These are phyloP conservation scores for Sisor rabdophorus DNA, from an alignment of 2,113 vertebrate species.

Conservation along the genomic window DNA sequence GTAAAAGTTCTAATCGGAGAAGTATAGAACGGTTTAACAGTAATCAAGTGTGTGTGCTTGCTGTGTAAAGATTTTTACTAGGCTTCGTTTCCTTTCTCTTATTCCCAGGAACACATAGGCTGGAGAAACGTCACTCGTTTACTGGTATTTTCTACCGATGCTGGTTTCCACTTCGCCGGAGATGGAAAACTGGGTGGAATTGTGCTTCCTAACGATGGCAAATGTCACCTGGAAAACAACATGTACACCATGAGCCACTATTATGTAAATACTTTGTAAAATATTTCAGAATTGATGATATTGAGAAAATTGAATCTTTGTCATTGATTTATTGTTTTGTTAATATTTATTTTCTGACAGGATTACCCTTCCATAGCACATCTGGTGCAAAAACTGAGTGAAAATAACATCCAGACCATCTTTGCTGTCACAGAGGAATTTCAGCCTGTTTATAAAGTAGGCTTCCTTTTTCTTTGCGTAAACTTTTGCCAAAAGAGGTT, in stretches of 20 bases:
- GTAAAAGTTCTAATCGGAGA: not conserved
- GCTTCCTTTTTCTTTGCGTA: not conserved
- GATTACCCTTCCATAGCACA: conserved; percentile 98
- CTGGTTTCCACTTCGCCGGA: conserved; percentile 96
- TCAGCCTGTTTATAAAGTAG: conserved; percentile 94
- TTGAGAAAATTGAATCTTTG: not conserved
- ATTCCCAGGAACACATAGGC: conserved; percentile 83
- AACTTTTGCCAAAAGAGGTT: no score
- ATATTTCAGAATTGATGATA: not conserved
- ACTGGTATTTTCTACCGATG: conserved; percentile 95
- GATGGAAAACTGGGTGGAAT: conserved; percentile 98
- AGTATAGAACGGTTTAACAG: not conserved
- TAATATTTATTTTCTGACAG: conserved; percentile 47
- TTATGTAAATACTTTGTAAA: conserved; percentile 75
- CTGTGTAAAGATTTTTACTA: not conserved
- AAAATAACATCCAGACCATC: conserved; percentile 98
- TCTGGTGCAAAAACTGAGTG: conserved; percentile 93
- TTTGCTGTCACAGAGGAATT: conserved; percentile 97
- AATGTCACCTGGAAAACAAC: conserved; percentile 88
- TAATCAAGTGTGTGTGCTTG: not conserved
- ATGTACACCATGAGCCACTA: conserved; percentile 98
- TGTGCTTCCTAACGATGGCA: conserved; percentile 94
- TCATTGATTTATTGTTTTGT: not conserved
- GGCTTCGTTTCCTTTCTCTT: not conserved
- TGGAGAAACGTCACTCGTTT: conserved; percentile 97